Base-by-base conservation (phyloP, 2,888 invertebrate species). In the Sphaeridia pumilis region DNA sequence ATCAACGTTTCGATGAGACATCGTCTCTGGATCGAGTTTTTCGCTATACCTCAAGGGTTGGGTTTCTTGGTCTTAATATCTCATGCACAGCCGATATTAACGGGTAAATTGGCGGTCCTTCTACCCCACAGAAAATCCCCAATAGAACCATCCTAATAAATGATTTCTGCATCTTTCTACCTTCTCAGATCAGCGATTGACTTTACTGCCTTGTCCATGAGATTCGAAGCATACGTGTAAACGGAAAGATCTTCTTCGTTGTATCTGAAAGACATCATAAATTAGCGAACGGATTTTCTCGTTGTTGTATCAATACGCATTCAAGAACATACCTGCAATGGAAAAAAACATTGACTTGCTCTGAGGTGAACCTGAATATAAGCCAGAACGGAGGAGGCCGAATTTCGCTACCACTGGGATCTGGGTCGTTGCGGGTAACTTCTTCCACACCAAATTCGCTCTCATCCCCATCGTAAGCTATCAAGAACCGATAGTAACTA, bases 321-420 rank as follows among this genome's bases (percentile, higher is more conserved):
- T n/a, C n/a, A n/a, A n/a, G n/a, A n/a, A n/a, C 55, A 55, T 67
- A 77, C 76, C 81, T 77, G 71, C 80, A 79, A 62, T 83, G 83
- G 67, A 82, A 83, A 68, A 78, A 83, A 21, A 81, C 72, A 38
- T 76, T 75, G 4, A 82, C 80, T 50, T 73, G 70, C 60, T 76
- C 75, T 25, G 70, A 69, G 52, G 76, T 74, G 7, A 82, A 72
- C 62, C 75, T 75, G 68, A 82, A 73, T 54, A 83, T 79, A 24
- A 83, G 70, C 83, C 83, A 84, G 68, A 83, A 83, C 65, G 79
- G 79, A 0, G 82, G 82, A 57, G 82, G 69, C 26, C 72, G 67
- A 57, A 82, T 69, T 27, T 72, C 67, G n/a, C 70, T 69, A 54
- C 76, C 69, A 48, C 73, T 74, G 49, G 71, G 72, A 57, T 76